Percentiles rank a stretch among this genome's conserved stretches.
phyloP scores from a whole-genome alignment of 2,888 invertebrate species.

The Eulithis testata region DNA sequence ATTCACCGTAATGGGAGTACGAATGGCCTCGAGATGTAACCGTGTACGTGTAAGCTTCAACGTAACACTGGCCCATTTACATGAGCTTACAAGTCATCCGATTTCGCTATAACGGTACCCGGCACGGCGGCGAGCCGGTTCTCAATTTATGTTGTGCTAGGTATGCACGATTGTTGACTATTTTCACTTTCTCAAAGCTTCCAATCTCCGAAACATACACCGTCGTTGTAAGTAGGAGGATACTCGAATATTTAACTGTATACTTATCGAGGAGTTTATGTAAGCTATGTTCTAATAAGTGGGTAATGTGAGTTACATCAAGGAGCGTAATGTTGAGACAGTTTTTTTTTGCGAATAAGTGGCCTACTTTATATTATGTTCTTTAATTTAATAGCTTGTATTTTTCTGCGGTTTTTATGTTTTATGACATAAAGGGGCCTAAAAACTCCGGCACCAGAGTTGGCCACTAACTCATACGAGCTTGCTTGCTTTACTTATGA shows the following conservation, averaged over 20 bases:
- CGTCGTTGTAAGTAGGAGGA: not conserved
- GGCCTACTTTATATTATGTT: too few species aligned
- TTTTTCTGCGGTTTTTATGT: too few species aligned
- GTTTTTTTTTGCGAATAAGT: not conserved
- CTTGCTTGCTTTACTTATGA: too few species aligned
- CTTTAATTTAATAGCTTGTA: too few species aligned
- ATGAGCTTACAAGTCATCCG: conserved; percentile 65
- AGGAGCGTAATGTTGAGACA: conserved; percentile 14
- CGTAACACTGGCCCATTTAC: conserved; percentile 72
- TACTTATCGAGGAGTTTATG: conserved; percentile 26
- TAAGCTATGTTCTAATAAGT: conserved; percentile 15
- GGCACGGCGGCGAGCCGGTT: conserved; percentile 30
- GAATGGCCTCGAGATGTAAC: conserved; percentile 29
- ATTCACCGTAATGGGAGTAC: conserved; percentile 25
- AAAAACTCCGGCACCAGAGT: too few species aligned
- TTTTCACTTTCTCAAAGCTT: conserved; percentile 75
- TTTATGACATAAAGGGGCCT: too few species aligned
- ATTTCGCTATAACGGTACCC: conserved; percentile 79
- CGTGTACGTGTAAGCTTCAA: conserved; percentile 33
- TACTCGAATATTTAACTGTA: conserved; percentile 22
- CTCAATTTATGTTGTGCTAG: conserved; percentile 19
- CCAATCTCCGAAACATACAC: conserved; percentile 26
- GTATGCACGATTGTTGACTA: conserved; percentile 47
- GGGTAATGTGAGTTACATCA: not conserved
- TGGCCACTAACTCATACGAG: too few species aligned